Conservation (phyloP, 1,140 invertebrate species). For the Drosophila teissieri region DNA sequence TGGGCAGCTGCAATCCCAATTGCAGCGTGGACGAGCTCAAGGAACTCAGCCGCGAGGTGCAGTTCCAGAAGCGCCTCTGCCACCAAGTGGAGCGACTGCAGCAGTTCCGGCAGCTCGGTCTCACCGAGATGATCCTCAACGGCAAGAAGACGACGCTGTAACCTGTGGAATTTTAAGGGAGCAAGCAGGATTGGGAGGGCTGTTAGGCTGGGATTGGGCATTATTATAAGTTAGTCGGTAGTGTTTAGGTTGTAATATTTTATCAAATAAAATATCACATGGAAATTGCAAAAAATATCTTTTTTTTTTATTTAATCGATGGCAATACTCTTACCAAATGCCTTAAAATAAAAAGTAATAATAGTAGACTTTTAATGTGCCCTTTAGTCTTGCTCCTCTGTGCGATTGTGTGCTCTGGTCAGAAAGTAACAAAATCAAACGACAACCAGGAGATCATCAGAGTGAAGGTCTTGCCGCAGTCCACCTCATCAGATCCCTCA, state of each 20-base stretch:
- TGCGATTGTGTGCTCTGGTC: constrained; percentile 10
- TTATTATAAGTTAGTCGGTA: constrained; percentile 49
- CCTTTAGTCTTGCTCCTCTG: constrained; percentile 43
- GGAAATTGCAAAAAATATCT: background rate
- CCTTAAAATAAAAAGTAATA: too few species aligned
- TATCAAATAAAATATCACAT: constrained; percentile 77
- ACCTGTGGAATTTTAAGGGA: background rate
- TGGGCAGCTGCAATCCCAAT: constrained; percentile 31
- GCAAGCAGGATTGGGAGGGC: background rate
- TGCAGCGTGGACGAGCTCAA: constrained; percentile 64
- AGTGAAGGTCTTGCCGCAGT: constrained; percentile 18
- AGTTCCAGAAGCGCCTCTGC: constrained; percentile 66
- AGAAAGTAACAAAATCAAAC: constrained; percentile 6
- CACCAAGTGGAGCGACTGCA: constrained; percentile 64
- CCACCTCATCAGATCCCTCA: background rate
- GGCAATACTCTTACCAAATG: too few species aligned
- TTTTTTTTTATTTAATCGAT: background rate
- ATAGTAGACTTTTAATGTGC: too few species aligned
- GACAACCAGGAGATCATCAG: constrained; percentile 9
- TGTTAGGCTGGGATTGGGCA: constrained; percentile 17
- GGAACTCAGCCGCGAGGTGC: constrained; percentile 66
- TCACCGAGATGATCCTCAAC: constrained; percentile 63
- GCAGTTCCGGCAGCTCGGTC: constrained; percentile 60
- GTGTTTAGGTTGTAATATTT: constrained; percentile 63
- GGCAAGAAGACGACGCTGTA: constrained; percentile 57